Evolutionary conservation across 2,113 vertebrate genomes (phyloP).

Genomic region (Tenebrosternarchus preto): DNA sequence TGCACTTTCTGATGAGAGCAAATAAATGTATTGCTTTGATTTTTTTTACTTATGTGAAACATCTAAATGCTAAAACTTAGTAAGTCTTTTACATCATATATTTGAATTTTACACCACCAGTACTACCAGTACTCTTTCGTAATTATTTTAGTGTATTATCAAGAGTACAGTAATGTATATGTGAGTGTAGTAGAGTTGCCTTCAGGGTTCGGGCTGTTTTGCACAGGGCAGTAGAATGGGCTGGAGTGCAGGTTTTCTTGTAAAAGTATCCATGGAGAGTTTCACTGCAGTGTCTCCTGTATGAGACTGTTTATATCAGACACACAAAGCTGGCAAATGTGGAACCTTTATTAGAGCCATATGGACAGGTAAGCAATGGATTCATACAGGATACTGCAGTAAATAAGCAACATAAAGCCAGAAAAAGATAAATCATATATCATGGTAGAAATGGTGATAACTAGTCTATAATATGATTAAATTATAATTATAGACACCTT

Average conservation of each 20-base stretch:
- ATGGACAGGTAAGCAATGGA: neutral
- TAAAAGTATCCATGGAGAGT: too few species aligned
- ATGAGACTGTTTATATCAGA: neutral
- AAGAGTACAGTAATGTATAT: too few species aligned
- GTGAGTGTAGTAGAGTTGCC: too few species aligned
- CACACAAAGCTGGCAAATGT: neutral
- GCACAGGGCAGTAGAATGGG: too few species aligned
- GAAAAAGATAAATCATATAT: neutral
- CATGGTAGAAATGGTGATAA: neutral
- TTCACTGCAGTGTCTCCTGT: neutral
- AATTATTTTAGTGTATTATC: too few species aligned
- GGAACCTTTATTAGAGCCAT: neutral
- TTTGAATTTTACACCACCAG: too few species aligned
- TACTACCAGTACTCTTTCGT: too few species aligned
- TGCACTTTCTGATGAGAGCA: constrained; percentile 24
- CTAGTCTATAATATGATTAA: neutral
- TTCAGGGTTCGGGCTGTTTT: too few species aligned
- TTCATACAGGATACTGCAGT: neutral
- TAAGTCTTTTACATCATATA: neutral
- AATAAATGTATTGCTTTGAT: neutral
- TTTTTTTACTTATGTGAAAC: neutral
- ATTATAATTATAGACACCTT: neutral
- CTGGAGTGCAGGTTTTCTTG: too few species aligned
- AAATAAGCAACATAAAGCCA: neutral
- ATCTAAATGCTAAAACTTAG: neutral